Base-by-base conservation (phyloP, 2,113 vertebrate genomes). In the Xyliphius kryptos region DNA sequence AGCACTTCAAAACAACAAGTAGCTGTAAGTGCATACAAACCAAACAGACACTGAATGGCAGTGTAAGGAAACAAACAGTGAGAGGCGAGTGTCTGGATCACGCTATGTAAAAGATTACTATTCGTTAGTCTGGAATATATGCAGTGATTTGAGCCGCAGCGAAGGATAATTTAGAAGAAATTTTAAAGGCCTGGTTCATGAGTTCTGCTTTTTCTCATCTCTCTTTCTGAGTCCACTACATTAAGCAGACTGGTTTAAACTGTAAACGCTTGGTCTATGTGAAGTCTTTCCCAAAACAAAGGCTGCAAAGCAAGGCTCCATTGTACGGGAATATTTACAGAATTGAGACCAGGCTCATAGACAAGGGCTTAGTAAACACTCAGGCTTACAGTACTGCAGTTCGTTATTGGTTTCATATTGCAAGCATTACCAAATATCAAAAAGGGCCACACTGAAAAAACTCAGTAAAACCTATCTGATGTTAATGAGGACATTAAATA, bases 211-310 rank as follows among this genome's bases (percentile, higher is more conserved):
- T 64, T 57, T 67, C 69, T 82, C 75, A 79, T 54, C 63, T 55
- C 59, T 59, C 48, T 51, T 67, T 37, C 43, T 65, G 74, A 67
- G 58, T 73, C 74, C 78, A 77, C 70, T 80, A 85, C 80, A 81
- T 70, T 84, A 81, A 82, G 71, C 83, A 83, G 81, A 68, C 76
- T 12, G n/a, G 56, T 32, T 61, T 63, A 5, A 51, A 71, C 74
- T 67, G 77, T 77, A 76, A 81, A 83, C 80, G 53, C 64, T 60
- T 68, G 64, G 71, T 79, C 74, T 74, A 70, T 38, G 8, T 65
- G 52, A 54, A 61, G 67, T 65, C 76, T 52, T 79, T 80, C 75
- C 65, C 68, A 76, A 77, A 82, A 82, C 79, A 82, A 79, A 66
- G 59, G 5, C 41, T 74, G 49, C 67, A 75, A 70, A 65, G 77